Conservation (phyloP, 2,888 invertebrate species). For the Cerastoderma edule region DNA sequence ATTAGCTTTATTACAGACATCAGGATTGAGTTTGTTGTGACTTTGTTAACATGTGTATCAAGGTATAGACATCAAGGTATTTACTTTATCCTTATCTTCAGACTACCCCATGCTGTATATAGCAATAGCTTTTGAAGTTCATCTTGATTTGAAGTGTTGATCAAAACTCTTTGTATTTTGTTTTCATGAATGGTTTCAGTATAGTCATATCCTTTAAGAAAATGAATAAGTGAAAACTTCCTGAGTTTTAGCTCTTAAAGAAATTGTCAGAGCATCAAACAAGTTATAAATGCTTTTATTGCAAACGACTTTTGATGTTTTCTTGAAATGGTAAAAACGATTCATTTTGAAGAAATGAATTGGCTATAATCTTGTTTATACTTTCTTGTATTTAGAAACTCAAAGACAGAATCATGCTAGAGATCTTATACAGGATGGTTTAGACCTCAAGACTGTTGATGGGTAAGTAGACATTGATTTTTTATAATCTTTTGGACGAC, state of each 20-base stretch:
- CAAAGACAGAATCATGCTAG: constrained; percentile 91
- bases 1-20: neutral
- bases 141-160: neutral
- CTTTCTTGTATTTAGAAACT: constrained; percentile 85
- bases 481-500: no score
- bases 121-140: neutral
- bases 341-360: no score
- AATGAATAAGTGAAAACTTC: neutral
- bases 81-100: neutral
- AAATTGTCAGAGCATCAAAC: neutral
- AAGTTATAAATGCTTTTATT: neutral
- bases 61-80: neutral
- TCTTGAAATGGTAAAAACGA: neutral
- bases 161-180: no score
- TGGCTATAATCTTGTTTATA: neutral
- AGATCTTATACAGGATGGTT: constrained; percentile 86
- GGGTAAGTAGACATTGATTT: constrained; percentile 83
- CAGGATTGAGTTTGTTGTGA: neutral
- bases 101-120: neutral
- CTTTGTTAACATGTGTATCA: neutral
- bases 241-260: neutral
- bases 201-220: neutral
- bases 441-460: constrained; percentile 80
- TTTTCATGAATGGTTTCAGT: no score
- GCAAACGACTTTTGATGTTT: neutral